Evolutionary conservation across 2,113 vertebrate species (phyloP).

Genomic region (Typhlomys cinereus): DNA sequence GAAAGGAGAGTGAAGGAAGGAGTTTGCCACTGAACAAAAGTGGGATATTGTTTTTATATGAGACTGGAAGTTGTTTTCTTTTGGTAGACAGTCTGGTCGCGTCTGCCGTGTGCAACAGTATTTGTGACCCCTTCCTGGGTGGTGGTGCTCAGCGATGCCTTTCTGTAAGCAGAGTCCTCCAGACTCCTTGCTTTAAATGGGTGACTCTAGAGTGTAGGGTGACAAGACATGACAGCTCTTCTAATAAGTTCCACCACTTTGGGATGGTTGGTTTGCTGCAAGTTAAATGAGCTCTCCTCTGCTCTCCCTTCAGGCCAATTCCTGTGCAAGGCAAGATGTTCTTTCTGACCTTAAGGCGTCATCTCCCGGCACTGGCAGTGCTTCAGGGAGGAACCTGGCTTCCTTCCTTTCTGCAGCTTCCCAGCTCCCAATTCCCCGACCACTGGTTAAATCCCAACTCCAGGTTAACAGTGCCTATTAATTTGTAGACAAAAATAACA

Average conservation of each 20-base stretch:
- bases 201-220: background rate
- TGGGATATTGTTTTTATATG: background rate
- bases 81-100: background rate
- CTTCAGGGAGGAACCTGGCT: constrained; percentile 27
- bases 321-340: constrained; percentile 49
- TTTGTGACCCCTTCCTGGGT: background rate
- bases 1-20: background rate
- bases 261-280: constrained; percentile 24
- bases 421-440: constrained; percentile 53
- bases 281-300: constrained; percentile 60
- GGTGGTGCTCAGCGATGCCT: background rate
- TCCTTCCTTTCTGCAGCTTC: background rate
- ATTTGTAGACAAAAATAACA: constrained; percentile 73
- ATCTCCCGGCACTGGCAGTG: constrained; percentile 30
- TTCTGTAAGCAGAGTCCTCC: background rate
- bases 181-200: background rate
- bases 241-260: constrained; percentile 29
- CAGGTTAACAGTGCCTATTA: constrained; percentile 62
- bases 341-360: constrained; percentile 50
- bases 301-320: constrained; percentile 65
- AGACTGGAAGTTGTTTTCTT: background rate
- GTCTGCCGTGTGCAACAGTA: background rate
- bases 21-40: background rate
- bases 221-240: background rate
- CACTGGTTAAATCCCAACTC: constrained; percentile 63